phyloP scores from a whole-genome alignment of 2,797 vertebrate genomes.

The Brachymystax lenok region DNA sequence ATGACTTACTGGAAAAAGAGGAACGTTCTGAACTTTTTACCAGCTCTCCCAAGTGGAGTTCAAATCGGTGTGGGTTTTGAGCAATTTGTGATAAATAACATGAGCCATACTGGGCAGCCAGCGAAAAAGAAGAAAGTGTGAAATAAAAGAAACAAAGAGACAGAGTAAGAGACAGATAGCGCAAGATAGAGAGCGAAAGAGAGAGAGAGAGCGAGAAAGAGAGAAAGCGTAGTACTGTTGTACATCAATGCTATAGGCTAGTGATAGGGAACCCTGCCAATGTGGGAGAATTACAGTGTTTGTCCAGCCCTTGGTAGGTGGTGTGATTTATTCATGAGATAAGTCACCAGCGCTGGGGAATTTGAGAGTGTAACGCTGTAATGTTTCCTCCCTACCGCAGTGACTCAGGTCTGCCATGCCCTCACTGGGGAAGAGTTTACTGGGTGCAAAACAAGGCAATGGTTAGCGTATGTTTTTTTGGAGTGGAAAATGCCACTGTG shows the following conservation, averaged over 20 bases:
- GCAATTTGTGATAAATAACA: constrained; percentile 68
- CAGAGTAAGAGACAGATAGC: constrained; percentile 25
- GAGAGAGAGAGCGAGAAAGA: constrained; percentile 22
- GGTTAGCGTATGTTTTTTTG: constrained; percentile 26
- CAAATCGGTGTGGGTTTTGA: constrained; percentile 61
- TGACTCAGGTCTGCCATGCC: constrained; percentile 58
- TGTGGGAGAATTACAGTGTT: constrained; percentile 51
- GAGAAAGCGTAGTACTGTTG: constrained; percentile 42
- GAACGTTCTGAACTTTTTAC: constrained; percentile 64
- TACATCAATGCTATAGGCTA: too few species aligned
- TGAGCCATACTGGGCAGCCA: constrained; percentile 40
- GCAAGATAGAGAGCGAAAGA: background rate
- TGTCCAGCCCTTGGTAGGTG: constrained; percentile 52
- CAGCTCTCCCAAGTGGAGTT: constrained; percentile 55
- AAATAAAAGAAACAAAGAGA: background rate
- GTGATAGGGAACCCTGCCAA: constrained; percentile 52
- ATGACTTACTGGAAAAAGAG: constrained; percentile 68
- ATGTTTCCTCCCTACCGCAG: constrained; percentile 46
- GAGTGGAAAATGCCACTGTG: background rate
- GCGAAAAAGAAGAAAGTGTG: constrained; percentile 9
- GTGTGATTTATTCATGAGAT: constrained; percentile 74
- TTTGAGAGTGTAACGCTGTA: constrained; percentile 70
- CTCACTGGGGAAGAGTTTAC: constrained; percentile 54
- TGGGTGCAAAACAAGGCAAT: constrained; percentile 56
- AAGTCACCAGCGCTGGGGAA: constrained; percentile 68